Evolutionary conservation across 2,888 invertebrate genomes (phyloP).

Genomic region (Ormyrus labotus): DNA sequence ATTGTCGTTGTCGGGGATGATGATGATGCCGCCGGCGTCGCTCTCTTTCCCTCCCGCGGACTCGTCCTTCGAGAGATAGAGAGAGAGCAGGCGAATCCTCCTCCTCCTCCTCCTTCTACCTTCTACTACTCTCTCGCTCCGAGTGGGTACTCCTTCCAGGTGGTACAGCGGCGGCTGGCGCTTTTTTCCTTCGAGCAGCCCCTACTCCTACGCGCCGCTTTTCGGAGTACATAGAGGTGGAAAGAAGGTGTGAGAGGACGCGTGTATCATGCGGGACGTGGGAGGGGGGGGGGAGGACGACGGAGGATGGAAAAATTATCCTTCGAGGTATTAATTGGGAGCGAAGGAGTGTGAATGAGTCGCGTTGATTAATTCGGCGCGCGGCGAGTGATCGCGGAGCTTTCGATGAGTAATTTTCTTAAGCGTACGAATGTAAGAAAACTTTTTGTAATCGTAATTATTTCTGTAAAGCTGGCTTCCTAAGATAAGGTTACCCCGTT

Average conservation of each 20-base stretch:
- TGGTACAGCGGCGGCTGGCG: background rate
- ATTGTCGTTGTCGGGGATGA: slow-evolving; percentile 49
- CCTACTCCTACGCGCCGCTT: slow-evolving; percentile 49
- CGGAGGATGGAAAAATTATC: background rate
- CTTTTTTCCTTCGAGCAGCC: slow-evolving; percentile 39
- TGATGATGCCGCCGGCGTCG: slow-evolving; percentile 5
- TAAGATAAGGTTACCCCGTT: no score
- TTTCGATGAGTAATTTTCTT: no score
- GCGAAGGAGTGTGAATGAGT: background rate
- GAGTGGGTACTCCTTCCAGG: background rate
- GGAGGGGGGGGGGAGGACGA: background rate
- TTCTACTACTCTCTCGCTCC: background rate
- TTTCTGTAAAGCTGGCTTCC: no score
- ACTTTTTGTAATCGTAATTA: no score
- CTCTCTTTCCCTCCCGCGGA: background rate
- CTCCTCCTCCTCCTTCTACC: background rate
- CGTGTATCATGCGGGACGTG: background rate
- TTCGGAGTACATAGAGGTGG: slow-evolving; percentile 36
- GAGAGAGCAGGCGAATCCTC: background rate
- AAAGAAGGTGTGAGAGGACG: slow-evolving; percentile 3
- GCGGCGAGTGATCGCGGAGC: background rate
- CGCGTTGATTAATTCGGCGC: slow-evolving; percentile 17
- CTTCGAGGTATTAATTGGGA: slow-evolving; percentile 35
- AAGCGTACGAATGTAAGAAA: no score
- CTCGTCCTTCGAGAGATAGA: slow-evolving; percentile 37